Conservation (phyloP, 2,888 invertebrate genomes). For the Drosophila rubida region DNA sequence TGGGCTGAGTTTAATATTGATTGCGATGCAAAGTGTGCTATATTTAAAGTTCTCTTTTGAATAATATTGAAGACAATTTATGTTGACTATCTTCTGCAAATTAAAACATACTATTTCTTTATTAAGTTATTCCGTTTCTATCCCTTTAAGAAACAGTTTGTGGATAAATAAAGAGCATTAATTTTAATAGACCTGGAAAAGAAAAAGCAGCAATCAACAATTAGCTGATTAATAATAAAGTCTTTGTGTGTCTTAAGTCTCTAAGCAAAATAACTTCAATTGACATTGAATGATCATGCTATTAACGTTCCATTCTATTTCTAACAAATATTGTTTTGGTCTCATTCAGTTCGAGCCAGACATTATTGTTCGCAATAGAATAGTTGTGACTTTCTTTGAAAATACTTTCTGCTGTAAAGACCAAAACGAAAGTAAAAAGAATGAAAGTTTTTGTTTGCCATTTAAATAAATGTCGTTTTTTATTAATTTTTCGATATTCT, state of each 20-base stretch:
- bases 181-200: too few species aligned
- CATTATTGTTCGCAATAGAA: neutral
- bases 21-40: neutral
- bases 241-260: too few species aligned
- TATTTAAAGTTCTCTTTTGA: neutral
- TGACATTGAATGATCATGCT: neutral
- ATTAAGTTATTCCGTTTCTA: too few species aligned
- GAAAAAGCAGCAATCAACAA: too few species aligned
- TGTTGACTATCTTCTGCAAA: too few species aligned
- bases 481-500: slow-evolving; percentile 64
- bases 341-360: too few species aligned
- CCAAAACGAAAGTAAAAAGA: neutral
- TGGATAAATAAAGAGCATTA: too few species aligned
- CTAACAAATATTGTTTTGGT: neutral
- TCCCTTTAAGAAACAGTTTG: too few species aligned
- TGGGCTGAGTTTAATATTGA: slow-evolving; percentile 35
- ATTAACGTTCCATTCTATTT: neutral
- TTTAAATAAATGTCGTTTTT: slow-evolving; percentile 48
- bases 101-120: too few species aligned
- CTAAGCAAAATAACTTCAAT: neutral
- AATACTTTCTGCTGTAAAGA: slow-evolving; percentile 13
- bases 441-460: slow-evolving; percentile 17
- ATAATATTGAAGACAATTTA: too few species aligned
- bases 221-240: too few species aligned
- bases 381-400: neutral